Evolutionary conservation across 2,888 invertebrate genomes (phyloP).

Genomic region (Ormia ochracea): DNA sequence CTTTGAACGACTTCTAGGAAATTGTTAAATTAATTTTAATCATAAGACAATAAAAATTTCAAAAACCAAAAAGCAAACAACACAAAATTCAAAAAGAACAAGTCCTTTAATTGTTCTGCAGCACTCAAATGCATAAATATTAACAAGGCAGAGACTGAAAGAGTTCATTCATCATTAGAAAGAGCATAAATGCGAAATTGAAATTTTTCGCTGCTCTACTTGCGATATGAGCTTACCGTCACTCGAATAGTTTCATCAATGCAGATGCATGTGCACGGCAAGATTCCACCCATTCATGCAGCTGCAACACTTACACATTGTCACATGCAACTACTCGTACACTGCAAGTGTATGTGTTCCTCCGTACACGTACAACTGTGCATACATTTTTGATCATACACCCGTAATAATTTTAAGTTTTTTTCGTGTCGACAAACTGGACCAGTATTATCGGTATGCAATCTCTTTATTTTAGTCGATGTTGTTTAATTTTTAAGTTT

Average conservation of each 20-base stretch:
- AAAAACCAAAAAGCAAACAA: constrained; percentile 27
- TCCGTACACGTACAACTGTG: background rate
- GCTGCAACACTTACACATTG: background rate
- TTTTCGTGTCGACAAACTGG: constrained; percentile 49
- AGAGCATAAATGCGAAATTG: background rate
- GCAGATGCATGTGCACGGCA: background rate
- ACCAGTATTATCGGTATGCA: constrained; percentile 55
- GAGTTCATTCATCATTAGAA: background rate
- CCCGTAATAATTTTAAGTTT: constrained; percentile 55
- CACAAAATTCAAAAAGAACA: constrained; percentile 40
- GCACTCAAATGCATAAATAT: constrained; percentile 15
- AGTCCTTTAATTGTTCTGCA: constrained; percentile 50
- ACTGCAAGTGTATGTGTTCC: background rate
- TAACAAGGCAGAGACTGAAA: background rate
- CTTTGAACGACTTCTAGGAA: constrained; percentile 41
- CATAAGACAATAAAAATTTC: constrained; percentile 53
- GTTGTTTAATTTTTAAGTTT: constrained; percentile 42
- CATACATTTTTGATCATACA: constrained; percentile 33
- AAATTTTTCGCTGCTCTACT: no score
- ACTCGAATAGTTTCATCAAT: no score
- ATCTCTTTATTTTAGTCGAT: constrained; percentile 45
- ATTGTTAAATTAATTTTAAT: constrained; percentile 59
- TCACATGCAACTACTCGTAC: background rate
- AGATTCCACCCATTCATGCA: background rate
- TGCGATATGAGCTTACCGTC: no score